These are phyloP conservation scores for Leptinotarsa undecemlineata DNA, from an alignment of 1,140 invertebrate genomes.

Conservation along the genomic window DNA sequence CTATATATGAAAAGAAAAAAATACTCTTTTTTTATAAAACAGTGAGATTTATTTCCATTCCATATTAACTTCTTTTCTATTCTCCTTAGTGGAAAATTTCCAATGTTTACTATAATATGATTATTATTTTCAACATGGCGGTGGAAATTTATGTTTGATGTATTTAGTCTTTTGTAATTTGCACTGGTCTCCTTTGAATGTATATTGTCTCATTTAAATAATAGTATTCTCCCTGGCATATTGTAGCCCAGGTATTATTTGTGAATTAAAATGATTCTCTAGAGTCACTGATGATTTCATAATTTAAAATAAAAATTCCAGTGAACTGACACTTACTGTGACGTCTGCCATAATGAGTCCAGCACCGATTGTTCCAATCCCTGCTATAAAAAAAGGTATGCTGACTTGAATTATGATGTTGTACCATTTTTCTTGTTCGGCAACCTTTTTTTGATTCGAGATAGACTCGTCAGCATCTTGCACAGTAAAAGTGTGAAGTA, in stretches of 20 bases:
- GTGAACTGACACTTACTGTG: constrained; percentile 62
- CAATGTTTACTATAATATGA: no score
- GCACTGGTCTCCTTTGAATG: no score
- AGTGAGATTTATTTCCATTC: no score
- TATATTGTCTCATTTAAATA: no score
- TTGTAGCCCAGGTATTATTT: not conserved
- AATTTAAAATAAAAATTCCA: not conserved
- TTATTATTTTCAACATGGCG: no score
- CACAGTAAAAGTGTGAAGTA: not conserved
- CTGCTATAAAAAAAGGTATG: constrained; percentile 93
- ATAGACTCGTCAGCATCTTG: constrained; percentile 32
- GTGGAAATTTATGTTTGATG: no score
- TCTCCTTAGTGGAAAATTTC: no score
- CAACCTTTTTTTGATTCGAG: constrained; percentile 33
- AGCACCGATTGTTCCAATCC: constrained; percentile 91
- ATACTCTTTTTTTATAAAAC: no score
- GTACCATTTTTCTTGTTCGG: constrained; percentile 73
- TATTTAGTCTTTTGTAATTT: no score
- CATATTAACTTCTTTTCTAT: no score
- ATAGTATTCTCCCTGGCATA: no score
- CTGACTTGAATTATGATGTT: constrained; percentile 81
- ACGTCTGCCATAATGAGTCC: constrained; percentile 83
- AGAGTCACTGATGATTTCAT: not conserved
- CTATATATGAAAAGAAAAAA: no score
- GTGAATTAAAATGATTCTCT: not conserved